A percentile compares a stretch with the other conserved stretches of the same genome.
phyloP scores from a whole-genome alignment of 2,797 vertebrate genomes.

The Bradypodion ventrale region DNA sequence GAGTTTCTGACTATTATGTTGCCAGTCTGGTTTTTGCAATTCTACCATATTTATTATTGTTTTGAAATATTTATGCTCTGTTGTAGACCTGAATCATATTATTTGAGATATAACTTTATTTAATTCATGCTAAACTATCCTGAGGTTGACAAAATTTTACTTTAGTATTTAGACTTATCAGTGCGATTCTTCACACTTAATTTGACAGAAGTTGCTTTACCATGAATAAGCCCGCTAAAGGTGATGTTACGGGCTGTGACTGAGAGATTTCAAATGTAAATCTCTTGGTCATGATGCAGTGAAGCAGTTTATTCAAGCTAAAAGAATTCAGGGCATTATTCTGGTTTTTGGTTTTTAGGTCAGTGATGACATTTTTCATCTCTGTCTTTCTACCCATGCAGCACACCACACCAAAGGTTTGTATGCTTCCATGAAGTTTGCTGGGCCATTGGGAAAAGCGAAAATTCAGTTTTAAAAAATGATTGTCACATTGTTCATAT shows the following conservation, averaged over 20 bases:
- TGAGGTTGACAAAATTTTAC: neutral
- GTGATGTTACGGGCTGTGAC: neutral
- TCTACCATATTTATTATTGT: too few relatives aligned
- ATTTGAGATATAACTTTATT: neutral
- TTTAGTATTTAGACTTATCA: neutral
- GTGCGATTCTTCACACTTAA: neutral
- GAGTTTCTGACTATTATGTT: neutral
- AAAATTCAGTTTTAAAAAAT: too few relatives aligned
- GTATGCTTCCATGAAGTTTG: neutral
- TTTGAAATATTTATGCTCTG: too few relatives aligned
- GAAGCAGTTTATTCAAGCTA: neutral
- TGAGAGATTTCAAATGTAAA: neutral
- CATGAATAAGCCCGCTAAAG: neutral
- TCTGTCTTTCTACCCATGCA: neutral
- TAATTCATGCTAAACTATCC: neutral
- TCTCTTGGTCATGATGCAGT: conserved; percentile 1
- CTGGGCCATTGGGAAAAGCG: neutral
- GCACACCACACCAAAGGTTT: neutral
- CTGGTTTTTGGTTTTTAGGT: neutral
- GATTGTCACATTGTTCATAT: neutral
- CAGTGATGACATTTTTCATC: neutral
- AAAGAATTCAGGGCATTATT: neutral
- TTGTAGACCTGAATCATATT: rapidly evolving
- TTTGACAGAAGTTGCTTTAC: neutral
- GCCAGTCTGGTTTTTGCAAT: neutral